phyloP scores from a whole-genome alignment of 2,113 vertebrate species.

The Notiomystis cincta region DNA sequence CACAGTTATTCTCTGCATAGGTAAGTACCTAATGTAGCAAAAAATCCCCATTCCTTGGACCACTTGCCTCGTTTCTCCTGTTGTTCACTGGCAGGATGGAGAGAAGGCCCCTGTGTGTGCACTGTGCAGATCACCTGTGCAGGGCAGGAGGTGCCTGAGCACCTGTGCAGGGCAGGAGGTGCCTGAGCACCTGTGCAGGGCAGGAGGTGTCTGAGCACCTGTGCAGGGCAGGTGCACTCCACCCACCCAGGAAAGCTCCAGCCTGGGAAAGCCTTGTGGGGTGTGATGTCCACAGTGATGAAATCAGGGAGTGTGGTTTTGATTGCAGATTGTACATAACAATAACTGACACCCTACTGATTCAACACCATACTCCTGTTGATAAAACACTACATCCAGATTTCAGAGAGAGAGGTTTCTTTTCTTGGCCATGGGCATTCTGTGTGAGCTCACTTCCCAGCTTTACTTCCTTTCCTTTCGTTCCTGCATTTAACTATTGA shows the following conservation, averaged over 20 bases:
- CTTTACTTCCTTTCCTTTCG: background rate
- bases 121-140: background rate
- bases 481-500: background rate
- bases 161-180: background rate
- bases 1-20: background rate
- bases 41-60: background rate
- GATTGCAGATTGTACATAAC: background rate
- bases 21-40: background rate
- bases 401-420: background rate
- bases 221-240: background rate
- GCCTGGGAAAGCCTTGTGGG: background rate
- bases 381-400: background rate
- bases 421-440: background rate
- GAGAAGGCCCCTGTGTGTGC: accelerated
- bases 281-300: background rate
- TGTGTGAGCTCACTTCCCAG: background rate
- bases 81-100: background rate
- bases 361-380: background rate
- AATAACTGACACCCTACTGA: no score
- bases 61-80: background rate
- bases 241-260: background rate
- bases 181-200: background rate
- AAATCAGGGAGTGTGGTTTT: background rate
- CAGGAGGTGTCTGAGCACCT: background rate
- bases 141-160: background rate